Percentiles rank a stretch among this genome's conserved stretches.
These are phyloP conservation scores for Caenorhabditis sp. DNA, from an alignment of 2,888 invertebrate species.

Conservation along the genomic window DNA sequence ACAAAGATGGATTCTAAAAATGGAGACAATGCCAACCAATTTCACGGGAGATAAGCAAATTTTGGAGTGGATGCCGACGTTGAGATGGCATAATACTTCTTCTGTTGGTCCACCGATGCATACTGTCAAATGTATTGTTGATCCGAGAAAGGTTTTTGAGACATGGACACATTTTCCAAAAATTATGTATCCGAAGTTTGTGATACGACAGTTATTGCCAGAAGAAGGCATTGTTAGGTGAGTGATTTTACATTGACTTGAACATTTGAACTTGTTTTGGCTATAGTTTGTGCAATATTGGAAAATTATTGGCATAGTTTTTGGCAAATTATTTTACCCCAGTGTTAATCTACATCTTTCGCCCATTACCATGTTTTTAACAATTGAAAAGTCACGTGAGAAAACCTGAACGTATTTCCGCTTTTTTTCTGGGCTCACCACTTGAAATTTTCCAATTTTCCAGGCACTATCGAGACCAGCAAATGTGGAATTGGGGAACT, in stretches of 20 bases:
- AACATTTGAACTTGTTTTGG: no score
- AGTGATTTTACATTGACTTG: no score
- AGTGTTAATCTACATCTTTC: no score
- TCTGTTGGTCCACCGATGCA: slow-evolving; percentile 26
- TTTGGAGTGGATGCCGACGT: slow-evolving; percentile 32
- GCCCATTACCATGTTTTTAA: no score
- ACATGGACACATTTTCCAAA: slow-evolving; percentile 33
- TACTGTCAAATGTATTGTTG: slow-evolving; percentile 34
- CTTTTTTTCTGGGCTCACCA: no score
- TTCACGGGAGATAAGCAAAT: slow-evolving; percentile 19
- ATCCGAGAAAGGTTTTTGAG: slow-evolving; percentile 24
- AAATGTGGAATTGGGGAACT: slow-evolving; percentile 38
- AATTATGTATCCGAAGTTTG: slow-evolving; percentile 22
- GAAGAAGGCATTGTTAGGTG: slow-evolving; percentile 31
- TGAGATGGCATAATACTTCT: slow-evolving; percentile 33
- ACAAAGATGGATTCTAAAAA: slow-evolving; percentile 43
- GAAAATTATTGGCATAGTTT: no score
- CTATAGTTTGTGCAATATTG: no score
- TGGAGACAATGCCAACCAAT: slow-evolving; percentile 29
- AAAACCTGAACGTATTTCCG: no score
- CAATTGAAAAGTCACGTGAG: no score
- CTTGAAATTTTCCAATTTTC: no score
- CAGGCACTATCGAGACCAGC: slow-evolving; percentile 33
- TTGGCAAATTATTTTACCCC: no score
- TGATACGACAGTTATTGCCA: slow-evolving; percentile 11